phyloP scores from a whole-genome alignment of 1,140 invertebrate genomes.

The Scaptomyza hsui region DNA sequence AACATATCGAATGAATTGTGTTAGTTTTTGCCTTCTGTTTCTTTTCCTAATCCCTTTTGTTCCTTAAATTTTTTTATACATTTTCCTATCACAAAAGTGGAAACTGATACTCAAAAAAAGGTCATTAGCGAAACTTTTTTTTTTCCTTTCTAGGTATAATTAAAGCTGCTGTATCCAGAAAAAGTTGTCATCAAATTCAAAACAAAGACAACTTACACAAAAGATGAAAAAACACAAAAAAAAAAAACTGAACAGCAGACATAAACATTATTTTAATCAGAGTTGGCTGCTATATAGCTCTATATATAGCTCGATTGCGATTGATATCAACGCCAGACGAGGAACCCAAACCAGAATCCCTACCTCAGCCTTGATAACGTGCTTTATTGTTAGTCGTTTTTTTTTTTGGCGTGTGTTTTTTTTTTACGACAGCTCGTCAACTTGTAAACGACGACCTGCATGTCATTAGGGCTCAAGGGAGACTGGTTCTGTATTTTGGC shows the following conservation, averaged over 20 bases:
- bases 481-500: conserved; percentile 28
- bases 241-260: conserved; percentile 30
- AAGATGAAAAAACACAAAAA: conserved; percentile 27
- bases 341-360: neutral
- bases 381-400: conserved; percentile 5
- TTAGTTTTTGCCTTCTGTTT: neutral
- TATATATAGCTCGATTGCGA: conserved; percentile 36
- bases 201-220: conserved; percentile 24
- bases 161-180: conserved; percentile 37
- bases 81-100: too few species aligned
- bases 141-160: conserved; percentile 40
- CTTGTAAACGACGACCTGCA: conserved; percentile 57
- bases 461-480: conserved; percentile 58
- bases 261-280: conserved; percentile 74
- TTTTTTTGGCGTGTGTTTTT: conserved; percentile 15
- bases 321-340: conserved; percentile 48
- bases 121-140: conserved; percentile 37
- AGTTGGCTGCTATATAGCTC: conserved; percentile 50
- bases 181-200: conserved; percentile 40
- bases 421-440: conserved; percentile 55
- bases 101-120: neutral
- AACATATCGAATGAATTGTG: neutral
- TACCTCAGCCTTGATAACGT: conserved; percentile 34
- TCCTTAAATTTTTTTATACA: neutral
- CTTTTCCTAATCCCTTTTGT: conserved; percentile 5